phyloP scores from a whole-genome alignment of 2,113 vertebrate genomes.

The Microcebus jonahi region DNA sequence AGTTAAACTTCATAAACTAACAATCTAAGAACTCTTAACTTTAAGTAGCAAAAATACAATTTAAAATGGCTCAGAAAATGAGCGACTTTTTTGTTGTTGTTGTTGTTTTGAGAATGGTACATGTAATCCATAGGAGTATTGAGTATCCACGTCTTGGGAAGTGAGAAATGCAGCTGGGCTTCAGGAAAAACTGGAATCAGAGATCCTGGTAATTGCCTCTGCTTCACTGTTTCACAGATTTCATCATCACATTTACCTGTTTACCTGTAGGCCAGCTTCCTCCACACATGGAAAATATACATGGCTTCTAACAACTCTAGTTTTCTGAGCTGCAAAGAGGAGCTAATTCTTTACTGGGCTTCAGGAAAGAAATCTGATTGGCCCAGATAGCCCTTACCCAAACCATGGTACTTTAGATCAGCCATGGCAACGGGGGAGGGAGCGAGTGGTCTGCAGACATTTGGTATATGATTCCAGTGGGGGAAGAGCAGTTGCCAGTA shows the following conservation, averaged over 20 bases:
- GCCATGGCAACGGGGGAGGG: accelerated
- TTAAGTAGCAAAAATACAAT: neutral
- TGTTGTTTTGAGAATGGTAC: neutral
- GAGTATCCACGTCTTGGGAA: neutral
- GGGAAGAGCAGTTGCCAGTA: neutral
- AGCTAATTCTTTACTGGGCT: neutral
- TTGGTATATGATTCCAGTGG: accelerated
- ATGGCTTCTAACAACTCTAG: neutral
- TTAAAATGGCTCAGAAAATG: constrained; percentile 12
- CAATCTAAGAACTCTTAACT: neutral
- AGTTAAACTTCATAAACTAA: neutral
- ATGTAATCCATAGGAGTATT: neutral
- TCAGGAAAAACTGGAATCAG: neutral
- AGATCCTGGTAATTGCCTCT: neutral
- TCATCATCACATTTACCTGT: neutral
- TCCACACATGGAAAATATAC: neutral
- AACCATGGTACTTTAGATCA: neutral
- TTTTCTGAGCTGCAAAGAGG: neutral
- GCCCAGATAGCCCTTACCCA: neutral
- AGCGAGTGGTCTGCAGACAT: neutral
- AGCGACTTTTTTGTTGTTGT: neutral
- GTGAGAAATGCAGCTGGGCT: neutral
- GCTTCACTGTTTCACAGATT: neutral
- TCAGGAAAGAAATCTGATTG: neutral
- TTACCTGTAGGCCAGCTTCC: neutral